Percentiles rank a stretch among this genome's conserved stretches.
phyloP scores from a whole-genome alignment of 2,113 vertebrate genomes.

The Astur gentilis region DNA sequence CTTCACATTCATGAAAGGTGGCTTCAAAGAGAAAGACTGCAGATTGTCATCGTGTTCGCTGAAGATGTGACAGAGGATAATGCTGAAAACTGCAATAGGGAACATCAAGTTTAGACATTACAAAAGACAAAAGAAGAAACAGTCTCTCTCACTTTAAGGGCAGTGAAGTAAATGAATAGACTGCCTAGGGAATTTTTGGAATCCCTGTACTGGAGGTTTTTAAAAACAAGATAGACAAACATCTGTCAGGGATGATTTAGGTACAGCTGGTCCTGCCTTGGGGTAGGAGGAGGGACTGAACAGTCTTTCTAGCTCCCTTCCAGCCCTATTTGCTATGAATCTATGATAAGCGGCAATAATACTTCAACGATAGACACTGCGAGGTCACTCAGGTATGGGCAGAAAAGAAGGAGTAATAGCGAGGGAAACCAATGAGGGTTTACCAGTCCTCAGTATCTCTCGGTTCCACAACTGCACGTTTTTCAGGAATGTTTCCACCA shows the following conservation, averaged over 20 bases:
- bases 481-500: not conserved
- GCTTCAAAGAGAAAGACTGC: not conserved
- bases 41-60: not conserved
- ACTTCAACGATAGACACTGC: not conserved
- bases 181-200: slow-evolving; percentile 24
- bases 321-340: slow-evolving; percentile 5
- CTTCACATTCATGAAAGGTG: not conserved
- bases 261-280: slow-evolving; percentile 16
- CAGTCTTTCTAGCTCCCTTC: not conserved
- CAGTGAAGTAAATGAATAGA: slow-evolving; percentile 3
- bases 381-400: not conserved
- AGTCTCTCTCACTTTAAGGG: not conserved
- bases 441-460: not conserved
- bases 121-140: not conserved
- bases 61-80: not conserved
- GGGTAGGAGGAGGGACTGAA: not conserved
- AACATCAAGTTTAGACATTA: not conserved
- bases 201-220: not conserved
- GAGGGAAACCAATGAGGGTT: not conserved
- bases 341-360: not conserved
- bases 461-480: fast-evolving
- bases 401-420: not conserved
- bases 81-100: not conserved
- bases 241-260: slow-evolving; percentile 36
- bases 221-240: slow-evolving; percentile 28